Evolutionary conservation across 1,140 invertebrate species (phyloP).

Genomic region (Metaphire vulgaris): DNA sequence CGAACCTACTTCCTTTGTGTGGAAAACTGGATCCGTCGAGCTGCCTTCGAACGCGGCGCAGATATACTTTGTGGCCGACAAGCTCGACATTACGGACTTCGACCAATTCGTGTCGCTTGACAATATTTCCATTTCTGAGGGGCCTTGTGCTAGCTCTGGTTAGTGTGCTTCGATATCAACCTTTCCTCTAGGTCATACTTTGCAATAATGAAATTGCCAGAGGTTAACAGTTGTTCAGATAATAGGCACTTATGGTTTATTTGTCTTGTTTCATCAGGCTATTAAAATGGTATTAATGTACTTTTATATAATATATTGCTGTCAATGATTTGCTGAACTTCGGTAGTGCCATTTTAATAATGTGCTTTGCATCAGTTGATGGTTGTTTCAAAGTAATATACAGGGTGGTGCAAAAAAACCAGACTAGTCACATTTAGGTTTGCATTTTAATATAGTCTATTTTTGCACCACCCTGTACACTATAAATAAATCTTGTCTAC

Average conservation of each 20-base stretch:
- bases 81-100: not conserved
- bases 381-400: too few species aligned
- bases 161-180: not conserved
- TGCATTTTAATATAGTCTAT: too few species aligned
- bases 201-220: not conserved
- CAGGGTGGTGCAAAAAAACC: too few species aligned
- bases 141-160: not conserved
- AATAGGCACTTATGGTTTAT: not conserved
- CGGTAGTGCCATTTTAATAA: too few species aligned
- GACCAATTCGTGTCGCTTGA: conserved; percentile 2
- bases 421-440: too few species aligned
- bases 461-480: too few species aligned
- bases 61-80: not conserved
- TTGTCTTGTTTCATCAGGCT: not conserved
- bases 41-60: not conserved
- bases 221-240: not conserved
- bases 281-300: not conserved
- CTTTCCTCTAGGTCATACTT: not conserved
- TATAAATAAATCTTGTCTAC: too few species aligned
- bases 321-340: too few species aligned
- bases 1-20: not conserved
- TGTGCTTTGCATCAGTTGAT: too few species aligned
- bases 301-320: not conserved
- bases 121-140: not conserved
- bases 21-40: not conserved